A percentile compares a stretch with the other conserved stretches of the same genome.
These are phyloP conservation scores for Oeneis ivallda DNA, from an alignment of 2,888 invertebrate species.

Conservation along the genomic window DNA sequence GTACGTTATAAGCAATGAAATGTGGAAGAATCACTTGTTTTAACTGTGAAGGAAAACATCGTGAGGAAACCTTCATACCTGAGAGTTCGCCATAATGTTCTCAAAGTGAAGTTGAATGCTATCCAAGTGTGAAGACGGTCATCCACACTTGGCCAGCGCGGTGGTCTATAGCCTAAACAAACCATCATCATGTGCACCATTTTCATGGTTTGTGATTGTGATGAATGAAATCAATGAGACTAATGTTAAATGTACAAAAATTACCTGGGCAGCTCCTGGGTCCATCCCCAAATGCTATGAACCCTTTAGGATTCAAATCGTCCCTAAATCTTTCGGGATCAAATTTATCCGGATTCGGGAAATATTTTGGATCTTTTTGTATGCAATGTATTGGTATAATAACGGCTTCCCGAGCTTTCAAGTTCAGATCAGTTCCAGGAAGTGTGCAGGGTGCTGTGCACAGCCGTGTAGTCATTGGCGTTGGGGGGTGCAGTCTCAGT, in stretches of 20 bases:
- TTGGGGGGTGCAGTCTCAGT: constrained; percentile 69
- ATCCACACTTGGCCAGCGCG: too few species aligned
- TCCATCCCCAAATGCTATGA: constrained; percentile 73
- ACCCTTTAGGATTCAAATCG: constrained; percentile 61
- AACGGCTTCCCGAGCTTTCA: constrained; percentile 64
- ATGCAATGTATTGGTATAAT: constrained; percentile 70
- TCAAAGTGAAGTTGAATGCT: too few species aligned
- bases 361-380: constrained; percentile 65
- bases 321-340: constrained; percentile 67
- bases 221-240: neutral
- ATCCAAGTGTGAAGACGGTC: too few species aligned
- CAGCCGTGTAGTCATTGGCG: constrained; percentile 69
- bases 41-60: too few species aligned
- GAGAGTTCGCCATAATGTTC: too few species aligned
- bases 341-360: constrained; percentile 69
- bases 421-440: constrained; percentile 54
- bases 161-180: too few species aligned
- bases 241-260: neutral
- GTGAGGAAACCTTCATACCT: too few species aligned
- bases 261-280: constrained; percentile 75
- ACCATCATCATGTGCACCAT: too few species aligned
- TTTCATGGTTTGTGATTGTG: too few species aligned
- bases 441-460: constrained; percentile 67
- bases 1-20: too few species aligned
- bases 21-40: too few species aligned